These are phyloP conservation scores for Plutomurus gul DNA, from an alignment of 1,140 invertebrate genomes.

Conservation along the genomic window DNA sequence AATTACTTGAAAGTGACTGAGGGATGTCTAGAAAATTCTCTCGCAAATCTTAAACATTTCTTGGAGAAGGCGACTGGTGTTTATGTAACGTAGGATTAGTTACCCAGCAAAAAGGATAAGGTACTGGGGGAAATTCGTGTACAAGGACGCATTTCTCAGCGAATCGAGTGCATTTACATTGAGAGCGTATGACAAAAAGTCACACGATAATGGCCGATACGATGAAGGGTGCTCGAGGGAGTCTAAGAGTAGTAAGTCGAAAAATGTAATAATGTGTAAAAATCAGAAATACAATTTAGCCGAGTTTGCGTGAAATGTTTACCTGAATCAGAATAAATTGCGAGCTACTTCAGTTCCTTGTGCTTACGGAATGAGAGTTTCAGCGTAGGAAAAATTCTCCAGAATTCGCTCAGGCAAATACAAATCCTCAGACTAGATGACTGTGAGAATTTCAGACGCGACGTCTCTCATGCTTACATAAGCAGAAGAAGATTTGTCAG, in stretches of 20 bases:
- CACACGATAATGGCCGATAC: background rate
- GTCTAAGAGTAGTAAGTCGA: background rate
- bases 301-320: slow-evolving; percentile 24
- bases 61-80: no score
- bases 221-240: background rate
- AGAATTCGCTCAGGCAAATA: slow-evolving; percentile 3
- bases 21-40: no score
- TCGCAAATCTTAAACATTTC: no score
- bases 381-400: background rate
- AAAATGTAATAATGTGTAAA: slow-evolving; percentile 28
- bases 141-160: no score
- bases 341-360: background rate
- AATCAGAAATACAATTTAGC: slow-evolving; percentile 26
- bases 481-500: slow-evolving; percentile 28
- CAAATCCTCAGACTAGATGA: slow-evolving; percentile 11
- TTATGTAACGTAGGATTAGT: no score
- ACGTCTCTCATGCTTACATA: slow-evolving; percentile 26
- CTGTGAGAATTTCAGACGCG: slow-evolving; percentile 22
- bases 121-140: no score
- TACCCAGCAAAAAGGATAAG: no score
- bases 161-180: no score
- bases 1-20: no score
- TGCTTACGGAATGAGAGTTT: background rate
- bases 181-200: background rate
- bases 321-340: slow-evolving; percentile 27